Evolutionary conservation across 2,888 invertebrate genomes (phyloP).

Genomic region (Diloba caeruleocephala): DNA sequence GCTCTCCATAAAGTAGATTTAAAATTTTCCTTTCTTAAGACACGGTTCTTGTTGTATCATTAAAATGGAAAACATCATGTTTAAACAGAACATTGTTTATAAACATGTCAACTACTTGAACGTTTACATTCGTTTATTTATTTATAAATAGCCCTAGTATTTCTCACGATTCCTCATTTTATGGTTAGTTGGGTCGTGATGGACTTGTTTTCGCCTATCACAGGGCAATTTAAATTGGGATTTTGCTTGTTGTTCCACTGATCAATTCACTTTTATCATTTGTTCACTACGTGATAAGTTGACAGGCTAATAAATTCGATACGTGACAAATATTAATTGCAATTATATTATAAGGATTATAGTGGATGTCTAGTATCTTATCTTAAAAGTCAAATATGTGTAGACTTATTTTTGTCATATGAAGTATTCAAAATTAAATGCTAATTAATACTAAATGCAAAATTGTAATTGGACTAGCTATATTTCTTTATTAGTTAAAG

Average conservation of each 20-base stretch:
- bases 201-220: conserved; percentile 12
- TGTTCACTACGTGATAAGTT: conserved; percentile 18
- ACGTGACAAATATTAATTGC: conserved; percentile 25
- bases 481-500: conserved; percentile 32
- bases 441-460: conserved; percentile 27
- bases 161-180: conserved; percentile 67
- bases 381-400: conserved; percentile 17
- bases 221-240: conserved; percentile 17
- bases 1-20: conserved; percentile 47
- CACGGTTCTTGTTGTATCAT: conserved; percentile 59
- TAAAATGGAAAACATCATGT: conserved; percentile 69
- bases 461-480: conserved; percentile 31
- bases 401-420: conserved; percentile 11
- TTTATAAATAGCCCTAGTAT: conserved; percentile 70
- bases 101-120: conserved; percentile 69
- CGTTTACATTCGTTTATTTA: conserved; percentile 71
- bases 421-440: conserved; percentile 41
- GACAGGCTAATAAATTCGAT: conserved; percentile 16
- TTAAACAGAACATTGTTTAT: conserved; percentile 74
- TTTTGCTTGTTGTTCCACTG: conserved; percentile 12
- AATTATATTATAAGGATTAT: conserved; percentile 11
- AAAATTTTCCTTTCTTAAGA: conserved; percentile 53
- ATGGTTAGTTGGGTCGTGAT: conserved; percentile 9
- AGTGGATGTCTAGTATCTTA: conserved; percentile 19
- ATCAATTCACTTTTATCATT: conserved; percentile 13